Evolutionary conservation across 2,113 vertebrate species (phyloP), one percentile per base, ranked within the genome.

Genomic region (Cepphus grylle): DNA sequence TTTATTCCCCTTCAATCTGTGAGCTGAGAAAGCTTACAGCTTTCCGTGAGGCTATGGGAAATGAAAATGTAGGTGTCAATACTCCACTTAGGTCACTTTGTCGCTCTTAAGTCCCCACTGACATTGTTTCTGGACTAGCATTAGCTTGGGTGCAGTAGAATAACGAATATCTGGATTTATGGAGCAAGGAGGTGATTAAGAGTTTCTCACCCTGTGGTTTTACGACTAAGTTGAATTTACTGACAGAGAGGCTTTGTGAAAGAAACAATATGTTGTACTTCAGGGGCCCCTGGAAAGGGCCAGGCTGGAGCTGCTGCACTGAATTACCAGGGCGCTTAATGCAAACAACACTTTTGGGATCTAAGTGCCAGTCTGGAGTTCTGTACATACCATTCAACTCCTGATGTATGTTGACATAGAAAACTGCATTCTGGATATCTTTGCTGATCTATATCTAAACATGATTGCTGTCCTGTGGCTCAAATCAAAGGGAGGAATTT

Each of bases 381-480:
- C 81, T 79, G 88, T 76, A 94, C 77, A 47, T 38, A 22, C 43
- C 76, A 74, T 94, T 89, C 89, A 71, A 9, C 50, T 95, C 18
- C 17, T 58, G 49, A 45, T 85, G 65, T 62, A 86, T 32, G 32
- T 70, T 91, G 78, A 94, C 81, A 77, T 49, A 38, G 15, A 91
- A 82, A 94, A 30, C 83, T 86, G 34, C n/a, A 58, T 82, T 81
- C 93, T 93, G 95, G 81, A 94, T 95, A 84, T 93, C 63, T 91
- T 81, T 0, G 0, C 49, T 85, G 55, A 40, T 83, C 81, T 55
- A 6, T 55, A 53, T 86, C 78, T 90, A 73, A 90, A 77, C 26
- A 65, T 10, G 49, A 27, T 77, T 81, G 50, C 78, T 95, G 23
- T 47, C 84, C 70, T 0, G 3, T 82, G 73, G 73, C 45, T 95